A percentile compares a stretch with the other conserved stretches of the same genome.
These are phyloP conservation scores for Aelia acuminata DNA, from an alignment of 2,888 invertebrate species.

Conservation along the genomic window DNA sequence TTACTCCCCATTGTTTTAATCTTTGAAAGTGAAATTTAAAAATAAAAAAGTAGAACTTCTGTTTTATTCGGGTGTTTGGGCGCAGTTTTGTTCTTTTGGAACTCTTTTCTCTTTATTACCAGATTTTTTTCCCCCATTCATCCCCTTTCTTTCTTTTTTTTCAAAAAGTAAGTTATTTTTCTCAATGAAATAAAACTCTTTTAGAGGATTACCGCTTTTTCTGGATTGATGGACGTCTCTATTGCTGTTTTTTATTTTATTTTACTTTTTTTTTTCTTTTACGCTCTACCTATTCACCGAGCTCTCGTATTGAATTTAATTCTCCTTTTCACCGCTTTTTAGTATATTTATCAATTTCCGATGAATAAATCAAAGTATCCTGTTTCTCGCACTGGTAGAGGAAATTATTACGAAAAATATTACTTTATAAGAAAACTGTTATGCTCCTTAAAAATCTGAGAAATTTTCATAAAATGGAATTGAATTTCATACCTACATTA, in stretches of 20 bases:
- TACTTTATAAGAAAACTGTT: no score
- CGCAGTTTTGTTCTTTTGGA: constrained; percentile 18
- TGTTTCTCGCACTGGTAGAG: neutral
- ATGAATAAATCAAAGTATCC: neutral
- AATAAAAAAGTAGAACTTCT: constrained; percentile 32
- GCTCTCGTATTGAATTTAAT: neutral
- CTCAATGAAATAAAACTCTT: constrained; percentile 34
- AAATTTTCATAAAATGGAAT: no score
- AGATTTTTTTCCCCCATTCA: neutral
- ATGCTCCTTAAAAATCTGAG: no score
- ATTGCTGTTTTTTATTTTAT: neutral
- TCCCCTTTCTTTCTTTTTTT: neutral
- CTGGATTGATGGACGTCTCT: constrained; percentile 25
- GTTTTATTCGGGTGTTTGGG: constrained; percentile 41
- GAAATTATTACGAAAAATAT: neutral
- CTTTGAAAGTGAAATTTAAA: constrained; percentile 26
- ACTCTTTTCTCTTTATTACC: constrained; percentile 29
- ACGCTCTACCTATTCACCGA: neutral
- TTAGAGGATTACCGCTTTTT: neutral
- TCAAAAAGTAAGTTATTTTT: neutral
- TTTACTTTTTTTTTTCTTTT: neutral
- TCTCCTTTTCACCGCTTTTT: neutral
- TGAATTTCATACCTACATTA: no score
- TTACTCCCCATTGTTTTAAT: constrained; percentile 40
- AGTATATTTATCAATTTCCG: neutral